Conservation (phyloP, 2,797 vertebrate genomes). For the Chaenodraco wilsoni region DNA sequence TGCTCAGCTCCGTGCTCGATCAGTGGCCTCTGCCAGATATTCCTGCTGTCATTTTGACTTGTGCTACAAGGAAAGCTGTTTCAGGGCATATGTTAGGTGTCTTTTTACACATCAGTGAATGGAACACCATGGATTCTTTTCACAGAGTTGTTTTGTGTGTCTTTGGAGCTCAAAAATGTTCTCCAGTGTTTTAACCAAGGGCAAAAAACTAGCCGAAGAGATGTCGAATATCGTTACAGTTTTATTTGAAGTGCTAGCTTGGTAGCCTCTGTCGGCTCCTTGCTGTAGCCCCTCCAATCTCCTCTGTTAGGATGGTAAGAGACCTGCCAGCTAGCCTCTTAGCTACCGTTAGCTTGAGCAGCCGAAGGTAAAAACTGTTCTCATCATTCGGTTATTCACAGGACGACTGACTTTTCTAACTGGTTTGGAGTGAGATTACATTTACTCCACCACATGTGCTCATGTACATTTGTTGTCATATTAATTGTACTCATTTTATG, state of each 20-base stretch:
- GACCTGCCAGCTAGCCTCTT: too few species aligned
- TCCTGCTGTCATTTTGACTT: conserved; percentile 51
- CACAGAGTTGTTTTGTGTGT: neutral
- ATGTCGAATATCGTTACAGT: neutral
- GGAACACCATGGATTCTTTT: conserved; percentile 3
- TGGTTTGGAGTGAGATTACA: too few species aligned
- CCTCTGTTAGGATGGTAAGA: too few species aligned
- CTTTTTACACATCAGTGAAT: conserved; percentile 19
- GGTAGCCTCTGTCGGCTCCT: neutral
- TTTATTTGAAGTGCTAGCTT: neutral
- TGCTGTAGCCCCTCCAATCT: neutral
- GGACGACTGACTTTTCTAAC: too few species aligned
- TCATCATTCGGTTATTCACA: too few species aligned
- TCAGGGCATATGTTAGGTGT: conserved; percentile 33
- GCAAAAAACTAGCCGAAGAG: neutral
- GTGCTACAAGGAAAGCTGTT: conserved; percentile 46
- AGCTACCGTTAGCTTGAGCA: too few species aligned
- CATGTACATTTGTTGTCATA: too few species aligned
- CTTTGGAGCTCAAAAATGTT: conserved; percentile 3
- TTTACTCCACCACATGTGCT: too few species aligned
- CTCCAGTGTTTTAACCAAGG: neutral
- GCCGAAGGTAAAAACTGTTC: too few species aligned
- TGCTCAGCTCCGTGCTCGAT: conserved; percentile 44
- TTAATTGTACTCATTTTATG: too few species aligned
- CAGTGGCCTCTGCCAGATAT: conserved; percentile 42